Conservation (phyloP, 2,888 invertebrate genomes). For the Opisthograptis luteolata region DNA sequence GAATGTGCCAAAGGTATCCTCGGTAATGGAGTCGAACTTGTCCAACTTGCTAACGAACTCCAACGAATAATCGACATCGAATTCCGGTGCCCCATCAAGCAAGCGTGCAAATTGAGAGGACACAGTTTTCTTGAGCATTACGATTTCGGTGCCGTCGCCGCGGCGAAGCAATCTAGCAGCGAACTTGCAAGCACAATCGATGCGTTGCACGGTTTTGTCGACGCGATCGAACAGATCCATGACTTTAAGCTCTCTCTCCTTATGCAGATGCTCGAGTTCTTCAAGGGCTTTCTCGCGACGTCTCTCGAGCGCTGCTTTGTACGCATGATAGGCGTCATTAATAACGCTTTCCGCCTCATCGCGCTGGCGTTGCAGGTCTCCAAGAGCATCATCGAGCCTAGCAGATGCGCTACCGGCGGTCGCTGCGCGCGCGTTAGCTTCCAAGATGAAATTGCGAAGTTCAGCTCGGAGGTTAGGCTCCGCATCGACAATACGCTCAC, state of each 20-base stretch:
- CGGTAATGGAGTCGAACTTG: slow-evolving; percentile 89
- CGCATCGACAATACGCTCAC: slow-evolving; percentile 91
- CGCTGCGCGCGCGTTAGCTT: slow-evolving; percentile 90
- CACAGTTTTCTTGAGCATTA: slow-evolving; percentile 92
- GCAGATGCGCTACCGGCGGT: slow-evolving; percentile 90
- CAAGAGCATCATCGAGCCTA: slow-evolving; percentile 90
- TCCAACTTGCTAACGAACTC: slow-evolving; percentile 92
- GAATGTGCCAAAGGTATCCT: slow-evolving; percentile 90
- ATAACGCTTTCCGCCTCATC: slow-evolving; percentile 94
- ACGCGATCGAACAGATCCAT: slow-evolving; percentile 94
- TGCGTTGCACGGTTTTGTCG: slow-evolving; percentile 92
- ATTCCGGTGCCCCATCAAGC: slow-evolving; percentile 92
- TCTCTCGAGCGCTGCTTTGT: slow-evolving; percentile 91
- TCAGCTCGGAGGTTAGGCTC: slow-evolving; percentile 92
- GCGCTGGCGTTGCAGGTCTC: slow-evolving; percentile 93
- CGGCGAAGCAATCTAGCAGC: slow-evolving; percentile 91
- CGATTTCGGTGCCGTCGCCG: slow-evolving; percentile 93
- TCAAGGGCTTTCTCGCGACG: slow-evolving; percentile 90
- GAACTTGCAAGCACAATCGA: slow-evolving; percentile 94
- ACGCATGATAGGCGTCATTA: slow-evolving; percentile 91
- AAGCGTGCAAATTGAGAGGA: slow-evolving; percentile 90
- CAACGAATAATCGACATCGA: slow-evolving; percentile 90
- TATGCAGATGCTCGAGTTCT: slow-evolving; percentile 90
- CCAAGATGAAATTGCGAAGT: slow-evolving; percentile 88
- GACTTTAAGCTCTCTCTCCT: slow-evolving; percentile 93